A percentile compares a stretch with the other conserved stretches of the same genome.
Evolutionary conservation across 2,113 vertebrate species (phyloP).

Genomic region (Poicephalus meyeri): DNA sequence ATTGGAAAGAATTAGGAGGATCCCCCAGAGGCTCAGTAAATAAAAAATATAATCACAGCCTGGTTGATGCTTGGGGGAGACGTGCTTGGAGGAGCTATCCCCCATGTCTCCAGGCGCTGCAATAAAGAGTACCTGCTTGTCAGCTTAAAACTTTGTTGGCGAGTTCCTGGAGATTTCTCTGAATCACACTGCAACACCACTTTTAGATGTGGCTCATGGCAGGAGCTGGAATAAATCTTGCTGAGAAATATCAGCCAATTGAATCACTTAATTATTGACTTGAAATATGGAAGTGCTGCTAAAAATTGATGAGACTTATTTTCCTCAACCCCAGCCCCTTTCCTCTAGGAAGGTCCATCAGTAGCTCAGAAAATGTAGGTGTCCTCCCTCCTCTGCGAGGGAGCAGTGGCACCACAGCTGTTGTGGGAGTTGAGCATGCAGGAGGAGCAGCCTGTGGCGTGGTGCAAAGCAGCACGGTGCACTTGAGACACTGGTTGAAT

Average conservation of each 20-base stretch:
- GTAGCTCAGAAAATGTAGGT: neutral
- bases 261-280: neutral
- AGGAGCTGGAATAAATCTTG: neutral
- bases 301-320: neutral
- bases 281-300: neutral
- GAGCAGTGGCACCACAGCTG: neutral
- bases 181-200: neutral
- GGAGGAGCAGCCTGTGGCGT: neutral
- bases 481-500: neutral
- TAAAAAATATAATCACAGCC: no score
- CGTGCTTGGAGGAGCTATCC: no score
- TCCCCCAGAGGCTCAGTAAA: no score
- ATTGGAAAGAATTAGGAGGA: no score
- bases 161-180: no score
- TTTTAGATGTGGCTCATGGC: neutral
- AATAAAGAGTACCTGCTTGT: no score
- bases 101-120: no score
- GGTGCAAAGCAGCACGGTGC: neutral
- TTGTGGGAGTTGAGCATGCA: neutral
- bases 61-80: no score
- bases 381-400: neutral
- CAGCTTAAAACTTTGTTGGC: no score
- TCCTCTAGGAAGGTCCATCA: neutral
- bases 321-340: neutral
- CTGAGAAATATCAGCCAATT: neutral